A percentile compares a stretch with the other conserved stretches of the same genome.
These are phyloP conservation scores for Salvator merianae DNA, from an alignment of 2,113 vertebrate genomes.

Conservation along the genomic window DNA sequence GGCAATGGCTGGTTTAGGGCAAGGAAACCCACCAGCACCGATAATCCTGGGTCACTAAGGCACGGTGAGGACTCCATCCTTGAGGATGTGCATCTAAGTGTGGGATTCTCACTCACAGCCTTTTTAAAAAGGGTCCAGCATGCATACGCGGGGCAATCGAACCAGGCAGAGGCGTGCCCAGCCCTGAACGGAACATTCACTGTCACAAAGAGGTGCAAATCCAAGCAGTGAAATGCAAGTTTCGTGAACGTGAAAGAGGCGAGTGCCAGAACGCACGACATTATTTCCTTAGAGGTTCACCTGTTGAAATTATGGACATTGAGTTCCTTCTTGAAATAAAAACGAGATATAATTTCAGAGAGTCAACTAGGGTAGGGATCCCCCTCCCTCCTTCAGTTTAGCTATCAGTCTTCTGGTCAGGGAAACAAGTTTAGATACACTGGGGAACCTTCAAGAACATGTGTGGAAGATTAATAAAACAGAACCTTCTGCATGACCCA, in stretches of 20 bases:
- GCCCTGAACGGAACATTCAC: not conserved
- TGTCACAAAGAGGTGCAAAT: not conserved
- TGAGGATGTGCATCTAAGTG: not conserved
- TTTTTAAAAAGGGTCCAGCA: not conserved
- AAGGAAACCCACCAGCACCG: no score
- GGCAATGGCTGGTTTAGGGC: no score
- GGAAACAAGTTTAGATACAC: not conserved
- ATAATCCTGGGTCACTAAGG: no score
- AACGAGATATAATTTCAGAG: not conserved
- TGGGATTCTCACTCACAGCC: not conserved
- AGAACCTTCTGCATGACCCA: no score
- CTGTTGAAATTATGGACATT: conserved; percentile 16
- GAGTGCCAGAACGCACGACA: not conserved
- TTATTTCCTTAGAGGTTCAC: not conserved
- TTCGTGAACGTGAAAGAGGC: not conserved
- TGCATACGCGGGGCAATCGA: not conserved
- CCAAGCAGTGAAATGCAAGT: not conserved
- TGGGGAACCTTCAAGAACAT: not conserved
- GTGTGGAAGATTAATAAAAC: no score
- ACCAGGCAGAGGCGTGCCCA: no score
- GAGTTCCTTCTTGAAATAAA: not conserved
- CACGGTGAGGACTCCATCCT: no score
- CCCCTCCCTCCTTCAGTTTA: not conserved
- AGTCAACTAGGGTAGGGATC: not conserved
- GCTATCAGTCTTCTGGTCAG: not conserved